phyloP scores from a whole-genome alignment of 2,797 vertebrate species.

The Stomatorhinus walkeri region DNA sequence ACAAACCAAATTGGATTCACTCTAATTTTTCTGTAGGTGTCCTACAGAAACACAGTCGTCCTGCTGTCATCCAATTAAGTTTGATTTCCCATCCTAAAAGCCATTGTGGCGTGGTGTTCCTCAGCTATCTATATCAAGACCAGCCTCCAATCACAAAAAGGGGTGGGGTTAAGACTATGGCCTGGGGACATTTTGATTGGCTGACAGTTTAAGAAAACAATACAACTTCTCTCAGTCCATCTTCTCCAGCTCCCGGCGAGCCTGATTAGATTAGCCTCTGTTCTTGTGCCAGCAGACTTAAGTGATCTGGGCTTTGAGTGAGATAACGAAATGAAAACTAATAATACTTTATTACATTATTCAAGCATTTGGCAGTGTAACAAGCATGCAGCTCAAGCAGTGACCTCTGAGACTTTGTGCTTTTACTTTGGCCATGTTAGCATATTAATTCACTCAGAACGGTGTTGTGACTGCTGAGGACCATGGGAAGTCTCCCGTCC shows the following conservation, averaged over 20 bases:
- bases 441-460: not conserved
- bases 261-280: not conserved
- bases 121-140: constrained; percentile 37
- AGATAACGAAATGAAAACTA: constrained; percentile 6
- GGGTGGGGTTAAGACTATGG: not conserved
- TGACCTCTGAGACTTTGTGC: not conserved
- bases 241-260: not conserved
- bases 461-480: not conserved
- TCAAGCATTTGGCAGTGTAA: not conserved
- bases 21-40: constrained; percentile 31
- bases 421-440: not conserved
- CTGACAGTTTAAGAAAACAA: not conserved
- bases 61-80: constrained; percentile 46
- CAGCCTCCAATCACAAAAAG: constrained; percentile 4
- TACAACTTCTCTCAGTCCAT: not conserved
- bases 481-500: not conserved
- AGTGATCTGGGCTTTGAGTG: constrained; percentile 4
- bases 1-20: constrained; percentile 39
- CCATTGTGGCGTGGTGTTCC: constrained; percentile 43
- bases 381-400: not conserved
- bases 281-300: not conserved
- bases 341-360: not conserved
- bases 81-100: constrained; percentile 47
- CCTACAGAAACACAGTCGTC: constrained; percentile 21
- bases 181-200: not conserved